Conservation (phyloP, 2,113 vertebrate species). For the Herpailurus yagouaroundi region DNA sequence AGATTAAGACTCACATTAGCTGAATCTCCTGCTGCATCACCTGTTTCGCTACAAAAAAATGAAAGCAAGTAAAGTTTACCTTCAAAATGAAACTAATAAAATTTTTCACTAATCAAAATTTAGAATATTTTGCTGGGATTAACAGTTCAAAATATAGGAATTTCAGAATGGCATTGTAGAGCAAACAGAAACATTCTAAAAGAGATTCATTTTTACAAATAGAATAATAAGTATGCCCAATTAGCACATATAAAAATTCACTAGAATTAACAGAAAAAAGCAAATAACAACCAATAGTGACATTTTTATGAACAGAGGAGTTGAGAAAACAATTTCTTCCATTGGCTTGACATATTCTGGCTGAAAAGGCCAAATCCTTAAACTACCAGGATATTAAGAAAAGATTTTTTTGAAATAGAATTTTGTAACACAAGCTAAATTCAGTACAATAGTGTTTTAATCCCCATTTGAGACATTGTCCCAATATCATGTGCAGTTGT, state of each 20-base stretch:
- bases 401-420: not conserved
- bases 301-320: conserved; percentile 41
- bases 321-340: not conserved
- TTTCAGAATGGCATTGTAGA: not conserved
- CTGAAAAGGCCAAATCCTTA: conserved; percentile 44
- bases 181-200: not conserved
- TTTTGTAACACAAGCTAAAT: not conserved
- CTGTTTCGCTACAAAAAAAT: conserved; percentile 81
- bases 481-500: not conserved
- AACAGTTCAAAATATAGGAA: not conserved
- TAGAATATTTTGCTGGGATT: conserved; percentile 39
- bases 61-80: conserved; percentile 54
- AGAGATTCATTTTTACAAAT: not conserved
- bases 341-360: not conserved
- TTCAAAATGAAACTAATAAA: conserved; percentile 56
- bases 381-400: conserved; percentile 37
- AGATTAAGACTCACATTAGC: conserved; percentile 83
- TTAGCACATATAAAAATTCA: not conserved
- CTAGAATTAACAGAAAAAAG: conserved; percentile 2
- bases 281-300: not conserved
- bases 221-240: not conserved
- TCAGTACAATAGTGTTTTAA: not conserved
- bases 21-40: conserved; percentile 74
- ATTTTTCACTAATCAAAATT: conserved; percentile 35
- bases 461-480: not conserved